Evolutionary conservation across 2,888 invertebrate genomes (phyloP).

Genomic region (Hirtodrosophila cameraria): DNA sequence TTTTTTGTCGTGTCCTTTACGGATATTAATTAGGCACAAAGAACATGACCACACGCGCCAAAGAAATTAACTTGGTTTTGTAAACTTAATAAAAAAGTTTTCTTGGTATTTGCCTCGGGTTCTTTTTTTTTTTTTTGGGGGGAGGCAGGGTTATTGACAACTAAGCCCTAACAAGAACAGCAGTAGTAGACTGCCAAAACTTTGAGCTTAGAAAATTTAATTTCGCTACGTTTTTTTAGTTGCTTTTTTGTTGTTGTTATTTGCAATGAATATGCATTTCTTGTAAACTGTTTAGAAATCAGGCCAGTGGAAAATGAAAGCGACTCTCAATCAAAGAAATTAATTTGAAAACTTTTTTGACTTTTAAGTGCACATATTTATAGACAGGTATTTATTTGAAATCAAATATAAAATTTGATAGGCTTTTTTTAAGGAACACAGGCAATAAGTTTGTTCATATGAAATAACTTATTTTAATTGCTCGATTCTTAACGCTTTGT

Average conservation of each 20-base stretch:
- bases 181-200: slow-evolving; percentile 9
- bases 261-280: slow-evolving; percentile 9
- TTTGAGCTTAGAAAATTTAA: slow-evolving; percentile 40
- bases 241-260: slow-evolving; percentile 21
- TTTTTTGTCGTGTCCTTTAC: slow-evolving; percentile 11
- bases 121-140: slow-evolving; percentile 4
- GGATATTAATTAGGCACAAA: slow-evolving; percentile 67
- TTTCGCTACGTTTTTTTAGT: slow-evolving; percentile 30
- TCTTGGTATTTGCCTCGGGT: slow-evolving; percentile 40
- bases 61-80: slow-evolving; percentile 63
- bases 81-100: slow-evolving; percentile 76
- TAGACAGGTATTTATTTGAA: not conserved
- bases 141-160: slow-evolving; percentile 23
- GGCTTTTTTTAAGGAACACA: no score
- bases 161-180: slow-evolving; percentile 12
- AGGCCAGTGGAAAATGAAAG: slow-evolving; percentile 38
- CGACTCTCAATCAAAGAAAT: slow-evolving; percentile 30
- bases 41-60: slow-evolving; percentile 29
- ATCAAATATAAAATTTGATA: not conserved
- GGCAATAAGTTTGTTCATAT: no score
- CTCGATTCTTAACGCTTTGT: no score
- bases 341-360: slow-evolving; percentile 10
- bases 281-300: slow-evolving; percentile 4
- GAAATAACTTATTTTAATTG: no score
- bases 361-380: not conserved